A percentile compares a stretch with the other conserved stretches of the same genome.
Evolutionary conservation across 2,888 invertebrate species (phyloP).

Genomic region (Acrocera orbiculus): DNA sequence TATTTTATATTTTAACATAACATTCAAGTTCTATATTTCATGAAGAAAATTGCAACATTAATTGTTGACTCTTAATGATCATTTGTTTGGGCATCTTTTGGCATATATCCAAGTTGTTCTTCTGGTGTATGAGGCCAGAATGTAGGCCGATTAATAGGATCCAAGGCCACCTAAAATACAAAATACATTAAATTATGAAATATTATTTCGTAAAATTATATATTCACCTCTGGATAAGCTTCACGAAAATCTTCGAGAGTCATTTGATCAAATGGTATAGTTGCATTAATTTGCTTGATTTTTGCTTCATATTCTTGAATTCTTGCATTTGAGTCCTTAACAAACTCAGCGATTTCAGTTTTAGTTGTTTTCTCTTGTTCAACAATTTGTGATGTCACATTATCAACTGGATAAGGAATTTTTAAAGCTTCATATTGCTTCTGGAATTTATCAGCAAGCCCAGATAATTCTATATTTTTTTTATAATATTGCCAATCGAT

Average conservation of each 20-base stretch:
- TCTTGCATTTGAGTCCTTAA: conserved; percentile 32
- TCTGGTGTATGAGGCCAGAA: conserved; percentile 71
- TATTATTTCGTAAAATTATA: too few species aligned
- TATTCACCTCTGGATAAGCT: conserved; percentile 62
- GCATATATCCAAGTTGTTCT: conserved; percentile 44
- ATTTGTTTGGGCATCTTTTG: conserved; percentile 21
- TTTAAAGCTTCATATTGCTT: conserved; percentile 63
- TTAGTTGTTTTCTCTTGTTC: conserved; percentile 46
- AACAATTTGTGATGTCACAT: conserved; percentile 47
- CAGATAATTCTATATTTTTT: conserved; percentile 48
- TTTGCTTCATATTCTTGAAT: conserved; percentile 37
- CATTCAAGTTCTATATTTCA: too few species aligned
- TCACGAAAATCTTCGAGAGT: conserved; percentile 76
- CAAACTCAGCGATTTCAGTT: conserved; percentile 43
- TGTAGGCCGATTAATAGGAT: conserved; percentile 59
- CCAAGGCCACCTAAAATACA: too few species aligned
- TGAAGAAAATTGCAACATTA: too few species aligned
- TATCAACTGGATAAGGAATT: conserved; percentile 70
- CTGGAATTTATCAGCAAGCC: conserved; percentile 75
- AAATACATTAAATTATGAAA: too few species aligned
- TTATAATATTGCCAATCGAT: conserved; percentile 77
- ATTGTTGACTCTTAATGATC: too few species aligned
- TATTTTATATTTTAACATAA: too few species aligned
- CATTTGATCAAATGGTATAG: conserved; percentile 74
- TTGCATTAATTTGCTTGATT: conserved; percentile 43